Base-by-base conservation (phyloP, 2,888 invertebrate species). In the Antitype chi region DNA sequence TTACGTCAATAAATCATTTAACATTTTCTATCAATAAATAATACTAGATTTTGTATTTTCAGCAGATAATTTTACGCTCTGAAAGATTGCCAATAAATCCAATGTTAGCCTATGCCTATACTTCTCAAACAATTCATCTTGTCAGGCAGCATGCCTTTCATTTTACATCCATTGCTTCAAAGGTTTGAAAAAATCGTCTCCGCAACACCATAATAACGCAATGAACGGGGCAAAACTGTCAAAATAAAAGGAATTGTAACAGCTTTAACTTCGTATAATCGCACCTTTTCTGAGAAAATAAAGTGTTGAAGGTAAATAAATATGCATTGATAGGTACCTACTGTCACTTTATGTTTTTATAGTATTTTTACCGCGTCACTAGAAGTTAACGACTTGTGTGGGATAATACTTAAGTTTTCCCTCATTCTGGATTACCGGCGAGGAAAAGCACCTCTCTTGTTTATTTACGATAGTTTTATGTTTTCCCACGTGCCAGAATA, bases 381-480 rank as follows among this genome's bases (percentile, higher is more conserved):
- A 69, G 23, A 38, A 78, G 32, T 73, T 80, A 73, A 80, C 23
- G n/a, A 67, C 73, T 62, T 57, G 55, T 57, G 62, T 72, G 43
- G 73, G 57, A n/a, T 32, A 25, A 68, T 25, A 59, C 53, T 49
- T 63, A 32, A 47, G 2, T 53, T 62, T 53, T 47, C 53, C 53
- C 47, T 55, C 32, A 53, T 47, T 62, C 28, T 17, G 23, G 13
- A 13, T 57, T 25, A n/a, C n/a, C 13, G 15, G 4, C 17, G 5
- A 47, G 15, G 75, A 62, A 62, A 43, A 60, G 9, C 53, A 63
- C 23, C n/a, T 32, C 25, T 38, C 17, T 63, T 23, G 20, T 75
- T 23, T 76, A 28, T 28, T 38, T 52, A 2, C 7, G 43, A 62
- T 11, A n/a, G 28, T 23, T 52, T 25, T 25, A 52, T 28, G 52